Evolutionary conservation across 2,888 invertebrate species (phyloP).

Genomic region (Rhamphomyia laevipes): DNA sequence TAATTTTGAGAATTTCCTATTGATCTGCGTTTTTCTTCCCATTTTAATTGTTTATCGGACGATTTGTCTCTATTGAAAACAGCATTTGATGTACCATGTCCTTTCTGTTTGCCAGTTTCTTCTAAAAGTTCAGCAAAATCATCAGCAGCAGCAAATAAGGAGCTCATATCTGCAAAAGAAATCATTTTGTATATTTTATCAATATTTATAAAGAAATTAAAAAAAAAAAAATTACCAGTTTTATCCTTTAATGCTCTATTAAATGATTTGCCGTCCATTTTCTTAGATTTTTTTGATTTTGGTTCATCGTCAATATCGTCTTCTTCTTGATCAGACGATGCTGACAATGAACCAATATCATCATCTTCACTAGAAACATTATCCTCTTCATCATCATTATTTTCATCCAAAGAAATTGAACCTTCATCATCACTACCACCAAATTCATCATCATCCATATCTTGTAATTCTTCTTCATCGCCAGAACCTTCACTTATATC

Average conservation of each 20-base stretch:
- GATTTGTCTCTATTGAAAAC: slow-evolving; percentile 67
- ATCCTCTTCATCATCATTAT: slow-evolving; percentile 22
- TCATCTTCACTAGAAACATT: slow-evolving; percentile 23
- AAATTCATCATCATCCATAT: slow-evolving; percentile 21
- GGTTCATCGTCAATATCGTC: slow-evolving; percentile 22
- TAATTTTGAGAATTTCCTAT: slow-evolving; percentile 15
- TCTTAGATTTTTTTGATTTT: slow-evolving; percentile 13
- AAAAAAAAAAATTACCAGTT: background rate
- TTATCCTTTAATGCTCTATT: slow-evolving; percentile 2
- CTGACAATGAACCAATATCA: slow-evolving; percentile 17
- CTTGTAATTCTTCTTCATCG: slow-evolving; percentile 21
- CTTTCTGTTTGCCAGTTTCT: slow-evolving; percentile 59
- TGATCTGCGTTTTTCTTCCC: slow-evolving; percentile 58
- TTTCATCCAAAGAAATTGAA: slow-evolving; percentile 19
- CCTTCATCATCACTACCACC: slow-evolving; percentile 39
- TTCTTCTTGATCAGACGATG: slow-evolving; percentile 16
- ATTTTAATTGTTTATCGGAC: slow-evolving; percentile 63
- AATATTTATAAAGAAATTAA: too few species aligned
- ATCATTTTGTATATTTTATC: background rate
- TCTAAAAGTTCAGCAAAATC: slow-evolving; percentile 82
- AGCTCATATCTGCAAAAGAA: slow-evolving; percentile 40
- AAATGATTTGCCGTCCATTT: background rate
- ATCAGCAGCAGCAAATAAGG: slow-evolving; percentile 73
- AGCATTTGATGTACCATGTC: slow-evolving; percentile 54
- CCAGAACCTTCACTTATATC: slow-evolving; percentile 35